Base-by-base conservation (phyloP, 2,888 invertebrate species). In the Timema cristinae region DNA sequence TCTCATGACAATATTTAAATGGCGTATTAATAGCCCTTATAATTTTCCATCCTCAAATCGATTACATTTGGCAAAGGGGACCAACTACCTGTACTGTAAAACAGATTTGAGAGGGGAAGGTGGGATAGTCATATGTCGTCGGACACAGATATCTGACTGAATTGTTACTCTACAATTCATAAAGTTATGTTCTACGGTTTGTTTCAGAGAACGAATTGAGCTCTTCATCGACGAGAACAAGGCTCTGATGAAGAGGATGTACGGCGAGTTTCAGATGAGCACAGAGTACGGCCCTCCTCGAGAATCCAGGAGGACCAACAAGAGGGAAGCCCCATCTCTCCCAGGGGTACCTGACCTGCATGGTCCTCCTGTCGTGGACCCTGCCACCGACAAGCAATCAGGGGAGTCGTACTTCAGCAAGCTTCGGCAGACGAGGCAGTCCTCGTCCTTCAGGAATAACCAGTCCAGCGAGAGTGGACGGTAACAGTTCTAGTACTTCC, bases 201-300 rank as follows among this genome's bases (percentile, higher is more conserved):
- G 71, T 86, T 87, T 69, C 85, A 96, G 95, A 83, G 94, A 94
- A 76, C 90, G 91, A 81, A 96, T 96, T 82, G 95, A 95, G 81
- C 86, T 88, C 75, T 96, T 95, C 84, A 96, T 96, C 79, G 95
- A 96, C 80, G 95, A 96, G 82, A 96, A 96, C 82, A 96, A 96
- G 82, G 95, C 95, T 71, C 82, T 96, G 77, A 95, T 95, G 88
- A 91, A 93, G 80, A 87, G 95, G 73, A 96, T 96, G 96, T 95
- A 95, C 81, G 96, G 96, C 0, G 94, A 95, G 77, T 95, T 95
- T 80, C 88, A 89, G 76, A 88, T 89, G 86, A 86, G 79, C 79
- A 83, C 84, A 75, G 86, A 85, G 75, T 83, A 84, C 72, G 85
- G 85, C 5, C 84, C 87, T 9, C 86, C 87, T 54, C 85, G 78